These are phyloP conservation scores for Tinea trinotella DNA, from an alignment of 2,888 invertebrate genomes.

Conservation along the genomic window DNA sequence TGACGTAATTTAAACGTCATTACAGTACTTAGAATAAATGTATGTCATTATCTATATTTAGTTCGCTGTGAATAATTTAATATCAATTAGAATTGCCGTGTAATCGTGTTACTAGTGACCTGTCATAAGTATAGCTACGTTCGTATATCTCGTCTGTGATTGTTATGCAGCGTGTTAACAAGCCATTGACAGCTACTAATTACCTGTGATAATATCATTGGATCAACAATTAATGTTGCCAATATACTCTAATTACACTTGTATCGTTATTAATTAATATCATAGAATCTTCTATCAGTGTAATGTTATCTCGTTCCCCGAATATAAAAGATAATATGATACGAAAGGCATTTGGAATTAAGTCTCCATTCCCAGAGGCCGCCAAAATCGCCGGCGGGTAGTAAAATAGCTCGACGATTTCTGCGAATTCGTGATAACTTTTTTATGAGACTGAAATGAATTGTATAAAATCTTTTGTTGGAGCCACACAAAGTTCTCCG, in stretches of 20 bases:
- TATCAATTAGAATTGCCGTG: neutral
- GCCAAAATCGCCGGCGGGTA: conserved; percentile 36
- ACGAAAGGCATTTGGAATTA: conserved; percentile 36
- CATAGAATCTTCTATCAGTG: neutral
- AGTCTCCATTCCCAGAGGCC: conserved; percentile 49
- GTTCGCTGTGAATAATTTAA: neutral
- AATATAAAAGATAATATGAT: conserved; percentile 29
- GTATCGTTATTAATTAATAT: too few relatives aligned
- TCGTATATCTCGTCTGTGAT: neutral
- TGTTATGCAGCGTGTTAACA: conserved; percentile 13
- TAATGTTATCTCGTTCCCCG: neutral
- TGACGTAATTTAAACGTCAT: too few relatives aligned
- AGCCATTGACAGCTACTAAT: conserved; percentile 16
- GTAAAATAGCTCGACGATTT: conserved; percentile 59
- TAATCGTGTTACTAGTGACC: neutral
- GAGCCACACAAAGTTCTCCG: conserved; percentile 47
- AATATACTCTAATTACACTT: too few relatives aligned
- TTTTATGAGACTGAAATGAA: conserved; percentile 65
- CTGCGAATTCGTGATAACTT: conserved; percentile 65
- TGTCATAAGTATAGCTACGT: neutral
- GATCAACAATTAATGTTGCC: neutral
- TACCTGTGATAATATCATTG: neutral
- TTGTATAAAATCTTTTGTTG: conserved; percentile 64
- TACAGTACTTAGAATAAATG: too few relatives aligned
- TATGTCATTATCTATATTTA: too few relatives aligned